These are phyloP conservation scores for Pteria penguin DNA, from an alignment of 2,888 invertebrate species.

Conservation along the genomic window DNA sequence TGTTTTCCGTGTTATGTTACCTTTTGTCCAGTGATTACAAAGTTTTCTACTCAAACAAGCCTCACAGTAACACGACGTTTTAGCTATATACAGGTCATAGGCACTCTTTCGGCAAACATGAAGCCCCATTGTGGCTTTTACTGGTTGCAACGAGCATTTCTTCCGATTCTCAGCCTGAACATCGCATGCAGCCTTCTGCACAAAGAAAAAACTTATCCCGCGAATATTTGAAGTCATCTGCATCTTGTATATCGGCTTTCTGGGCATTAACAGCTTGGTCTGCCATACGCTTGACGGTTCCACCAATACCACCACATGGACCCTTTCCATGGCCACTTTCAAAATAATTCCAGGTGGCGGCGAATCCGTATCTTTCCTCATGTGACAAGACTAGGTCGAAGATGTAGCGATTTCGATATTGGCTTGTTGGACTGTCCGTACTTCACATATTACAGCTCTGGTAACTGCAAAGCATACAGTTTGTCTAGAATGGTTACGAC, in stretches of 20 bases:
- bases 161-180: not conserved
- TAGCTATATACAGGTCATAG: not conserved
- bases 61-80: constrained; percentile 24
- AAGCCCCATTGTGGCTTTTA: constrained; percentile 15
- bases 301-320: constrained; percentile 3
- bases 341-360: constrained; percentile 26
- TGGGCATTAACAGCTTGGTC: constrained; percentile 1
- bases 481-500: constrained; percentile 45
- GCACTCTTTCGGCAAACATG: not conserved
- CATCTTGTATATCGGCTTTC: constrained; percentile 2
- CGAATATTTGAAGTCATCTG: too few relatives aligned
- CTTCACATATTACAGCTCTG: constrained; percentile 7
- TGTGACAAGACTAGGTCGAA: constrained; percentile 43
- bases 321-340: constrained; percentile 8
- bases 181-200: not conserved
- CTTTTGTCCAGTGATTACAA: too few relatives aligned
- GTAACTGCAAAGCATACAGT: not conserved
- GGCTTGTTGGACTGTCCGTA: constrained; percentile 50
- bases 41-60: too few relatives aligned
- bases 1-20: too few relatives aligned
- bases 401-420: constrained; percentile 53
- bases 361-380: not conserved
- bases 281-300: constrained; percentile 1
- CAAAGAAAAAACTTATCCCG: not conserved
- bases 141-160: not conserved